These are phyloP conservation scores for Paramisgurnus dabryanus DNA, from an alignment of 2,113 vertebrate species.

Conservation along the genomic window DNA sequence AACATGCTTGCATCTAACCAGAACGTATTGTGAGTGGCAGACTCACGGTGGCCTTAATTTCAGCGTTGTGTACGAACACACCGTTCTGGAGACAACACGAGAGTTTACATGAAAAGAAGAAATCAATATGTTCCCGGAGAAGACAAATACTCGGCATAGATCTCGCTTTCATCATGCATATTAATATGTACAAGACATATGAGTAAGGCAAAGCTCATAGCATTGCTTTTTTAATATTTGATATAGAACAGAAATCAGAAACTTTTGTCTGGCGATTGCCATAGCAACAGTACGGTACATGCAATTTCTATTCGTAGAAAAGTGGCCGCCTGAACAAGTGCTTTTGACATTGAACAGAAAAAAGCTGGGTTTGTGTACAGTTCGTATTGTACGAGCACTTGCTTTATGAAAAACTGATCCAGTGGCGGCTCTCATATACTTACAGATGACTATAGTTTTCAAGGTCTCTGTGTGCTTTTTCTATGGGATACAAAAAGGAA, in stretches of 20 bases:
- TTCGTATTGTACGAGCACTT: not conserved
- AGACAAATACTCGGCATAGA: not conserved
- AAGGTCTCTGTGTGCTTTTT: not conserved
- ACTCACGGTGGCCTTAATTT: slow-evolving; percentile 21
- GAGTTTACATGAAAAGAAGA: slow-evolving; percentile 1
- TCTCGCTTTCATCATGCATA: slow-evolving; percentile 23
- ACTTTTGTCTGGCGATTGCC: not conserved
- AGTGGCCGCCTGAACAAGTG: slow-evolving; percentile 23
- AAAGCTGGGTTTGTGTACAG: slow-evolving; percentile 24
- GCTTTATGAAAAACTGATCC: slow-evolving; percentile 23
- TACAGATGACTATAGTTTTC: slow-evolving; percentile 5
- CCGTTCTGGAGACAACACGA: slow-evolving; percentile 34
- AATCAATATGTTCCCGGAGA: not conserved
- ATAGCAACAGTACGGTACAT: slow-evolving; percentile 31
- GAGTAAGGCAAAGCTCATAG: not conserved
- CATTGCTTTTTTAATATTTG: not conserved
- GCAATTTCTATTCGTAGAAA: slow-evolving; percentile 33
- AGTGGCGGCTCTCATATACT: not conserved
- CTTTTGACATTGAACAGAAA: slow-evolving; percentile 39
- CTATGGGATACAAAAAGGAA: slow-evolving; percentile 17
- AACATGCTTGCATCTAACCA: slow-evolving; percentile 20
- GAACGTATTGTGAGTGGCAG: slow-evolving; percentile 30
- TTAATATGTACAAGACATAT: not conserved
- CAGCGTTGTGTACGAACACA: slow-evolving; percentile 22
- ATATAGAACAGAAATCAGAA: not conserved